Base-by-base conservation (phyloP, 2,797 vertebrate genomes). In the Oreochromis grahami region DNA sequence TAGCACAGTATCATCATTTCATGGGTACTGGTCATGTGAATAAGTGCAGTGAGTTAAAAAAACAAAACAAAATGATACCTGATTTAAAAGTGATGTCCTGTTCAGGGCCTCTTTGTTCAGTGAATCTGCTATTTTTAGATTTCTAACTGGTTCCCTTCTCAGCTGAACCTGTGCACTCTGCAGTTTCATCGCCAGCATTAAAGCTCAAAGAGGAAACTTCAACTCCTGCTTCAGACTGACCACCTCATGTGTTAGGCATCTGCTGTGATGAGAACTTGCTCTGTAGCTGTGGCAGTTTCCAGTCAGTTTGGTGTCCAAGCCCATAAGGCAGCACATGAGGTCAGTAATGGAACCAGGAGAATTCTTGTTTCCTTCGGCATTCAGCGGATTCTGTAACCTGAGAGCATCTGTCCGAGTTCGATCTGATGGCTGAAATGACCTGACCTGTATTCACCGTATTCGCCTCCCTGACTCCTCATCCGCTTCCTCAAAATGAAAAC, bases 301-400 rank as follows among this genome's bases (percentile, higher is more conserved):
- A 34, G 38, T 26, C 3, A 17, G 21, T 43, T 70, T 70, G 21
- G 13, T 70, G 14, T 17, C 65, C 41, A 45, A 45, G 21, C 21
- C 65, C 41, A 45, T 45, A 45, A 17, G 41, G 65, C 4, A 0
- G 38, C 14, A 26, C 65, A 45, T 26, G 5, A 45, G 8, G 41
- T 45, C 21, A 17, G 21, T 17, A 45, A 70, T 70, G 65, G 38
- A 70, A 21, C 0, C 14, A 45, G 8, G 41, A 26, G 21, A 43
- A 70, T 45, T 26, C 9, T 45, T 70, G 65, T 45, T 43, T 70
- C 10, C 41, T 70, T 70, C 6, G 2, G 65, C 65, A 43, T 70
- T 70, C 0, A 15, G 15, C 2, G 0, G 1, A 68, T 15, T 68
- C 21, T 68, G 21, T 15, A 24, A 17, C 24, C 15, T 26, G 41